A percentile compares a stretch with the other conserved stretches of the same genome.
Evolutionary conservation across 2,113 vertebrate species (phyloP).

Genomic region (Noctilio leporinus): DNA sequence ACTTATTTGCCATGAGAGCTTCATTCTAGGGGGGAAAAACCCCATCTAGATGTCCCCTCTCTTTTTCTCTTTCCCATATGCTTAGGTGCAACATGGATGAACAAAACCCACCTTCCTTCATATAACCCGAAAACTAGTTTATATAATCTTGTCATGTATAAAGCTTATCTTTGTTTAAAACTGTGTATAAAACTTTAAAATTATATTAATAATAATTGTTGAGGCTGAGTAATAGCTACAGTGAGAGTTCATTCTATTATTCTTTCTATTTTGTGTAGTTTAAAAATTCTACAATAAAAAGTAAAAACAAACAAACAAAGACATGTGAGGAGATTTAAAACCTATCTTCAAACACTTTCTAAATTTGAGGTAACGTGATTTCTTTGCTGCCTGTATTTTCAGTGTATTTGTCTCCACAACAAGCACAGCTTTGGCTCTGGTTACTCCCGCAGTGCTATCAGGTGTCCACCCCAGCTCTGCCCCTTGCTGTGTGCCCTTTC

Average conservation of each 20-base stretch:
- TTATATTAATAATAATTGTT: neutral
- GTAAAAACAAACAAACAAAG: neutral
- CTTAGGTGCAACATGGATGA: neutral
- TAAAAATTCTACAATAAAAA: neutral
- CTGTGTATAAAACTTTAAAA: neutral
- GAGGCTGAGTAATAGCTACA: neutral
- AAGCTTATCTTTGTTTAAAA: neutral
- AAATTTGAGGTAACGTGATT: neutral
- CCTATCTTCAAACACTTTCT: slow-evolving; percentile 22
- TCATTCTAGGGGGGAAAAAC: neutral
- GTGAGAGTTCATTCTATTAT: neutral
- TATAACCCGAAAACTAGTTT: neutral
- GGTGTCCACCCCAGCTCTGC: slow-evolving; percentile 12
- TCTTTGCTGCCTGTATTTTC: slow-evolving; percentile 35
- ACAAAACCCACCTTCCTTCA: neutral
- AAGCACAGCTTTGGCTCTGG: slow-evolving; percentile 18
- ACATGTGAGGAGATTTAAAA: neutral
- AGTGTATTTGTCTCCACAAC: slow-evolving; percentile 53
- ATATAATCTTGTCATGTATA: neutral
- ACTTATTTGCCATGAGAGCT: neutral
- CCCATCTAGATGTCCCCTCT: neutral
- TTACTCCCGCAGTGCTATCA: slow-evolving; percentile 31
- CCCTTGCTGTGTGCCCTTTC: neutral
- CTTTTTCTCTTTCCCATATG: neutral
- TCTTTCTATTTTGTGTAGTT: neutral